These are phyloP conservation scores for Drosophila neocordata DNA, from an alignment of 1,140 invertebrate genomes.

Conservation along the genomic window DNA sequence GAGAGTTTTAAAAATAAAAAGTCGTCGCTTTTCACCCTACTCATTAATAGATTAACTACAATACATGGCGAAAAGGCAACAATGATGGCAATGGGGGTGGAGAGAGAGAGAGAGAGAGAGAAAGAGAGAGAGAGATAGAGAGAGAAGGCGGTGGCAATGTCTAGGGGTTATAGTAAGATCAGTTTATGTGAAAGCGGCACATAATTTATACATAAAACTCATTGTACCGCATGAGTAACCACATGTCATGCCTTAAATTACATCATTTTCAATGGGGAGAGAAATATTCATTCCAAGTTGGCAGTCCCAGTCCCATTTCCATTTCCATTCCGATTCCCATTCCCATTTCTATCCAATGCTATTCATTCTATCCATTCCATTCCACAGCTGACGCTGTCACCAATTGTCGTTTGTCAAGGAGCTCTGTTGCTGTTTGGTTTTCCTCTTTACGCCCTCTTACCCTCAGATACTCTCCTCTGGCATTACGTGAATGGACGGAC, in stretches of 20 bases:
- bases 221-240: slow-evolving; percentile 22
- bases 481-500: slow-evolving; percentile 15
- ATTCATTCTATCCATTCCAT: slow-evolving; percentile 36
- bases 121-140: no score
- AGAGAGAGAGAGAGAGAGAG: no score
- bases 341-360: neutral
- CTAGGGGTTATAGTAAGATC: neutral
- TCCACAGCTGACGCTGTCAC: slow-evolving; percentile 58
- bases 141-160: no score
- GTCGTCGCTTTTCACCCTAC: slow-evolving; percentile 1
- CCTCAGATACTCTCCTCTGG: slow-evolving; percentile 9
- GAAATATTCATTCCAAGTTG: slow-evolving; percentile 40
- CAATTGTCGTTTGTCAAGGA: slow-evolving; percentile 58
- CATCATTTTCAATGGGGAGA: slow-evolving; percentile 14
- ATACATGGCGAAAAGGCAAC: no score
- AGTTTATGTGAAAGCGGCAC: slow-evolving; percentile 16
- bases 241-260: slow-evolving; percentile 56
- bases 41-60: slow-evolving; percentile 9
- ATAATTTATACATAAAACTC: slow-evolving; percentile 51
- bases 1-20: slow-evolving; percentile 10
- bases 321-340: neutral
- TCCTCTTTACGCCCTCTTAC: neutral
- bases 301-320: slow-evolving; percentile 30
- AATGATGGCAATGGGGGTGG: no score
- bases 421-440: neutral